These are phyloP conservation scores for Drosophila incognita DNA, from an alignment of 2,888 invertebrate species.

Conservation along the genomic window DNA sequence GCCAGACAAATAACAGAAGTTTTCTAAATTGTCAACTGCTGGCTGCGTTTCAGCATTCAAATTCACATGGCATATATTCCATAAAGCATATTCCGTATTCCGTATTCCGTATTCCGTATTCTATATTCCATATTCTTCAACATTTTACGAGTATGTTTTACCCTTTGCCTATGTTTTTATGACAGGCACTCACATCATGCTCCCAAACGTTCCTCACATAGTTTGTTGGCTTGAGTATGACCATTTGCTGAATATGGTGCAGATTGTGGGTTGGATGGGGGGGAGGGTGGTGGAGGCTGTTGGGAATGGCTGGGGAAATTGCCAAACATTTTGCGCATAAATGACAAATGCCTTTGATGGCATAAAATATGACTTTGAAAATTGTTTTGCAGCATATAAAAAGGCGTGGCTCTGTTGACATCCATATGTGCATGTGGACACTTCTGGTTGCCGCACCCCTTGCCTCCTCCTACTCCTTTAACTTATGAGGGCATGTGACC, in stretches of 20 bases:
- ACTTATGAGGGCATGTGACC: conserved; percentile 18
- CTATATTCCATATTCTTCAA: conserved; percentile 19
- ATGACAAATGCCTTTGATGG: conserved; percentile 80
- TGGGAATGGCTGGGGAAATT: conserved; percentile 51
- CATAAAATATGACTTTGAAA: conserved; percentile 79
- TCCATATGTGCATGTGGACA: conserved; percentile 29
- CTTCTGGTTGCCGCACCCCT: background rate
- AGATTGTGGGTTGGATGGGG: background rate
- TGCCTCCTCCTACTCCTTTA: background rate
- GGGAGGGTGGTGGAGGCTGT: background rate
- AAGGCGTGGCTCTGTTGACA: conserved; percentile 46
- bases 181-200: conserved; percentile 60
- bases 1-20: conserved; percentile 72
- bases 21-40: conserved; percentile 67
- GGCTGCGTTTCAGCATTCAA: conserved; percentile 27
- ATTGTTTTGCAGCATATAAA: conserved; percentile 80
- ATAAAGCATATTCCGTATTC: background rate
- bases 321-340: conserved; percentile 76
- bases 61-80: conserved; percentile 24
- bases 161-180: conserved; percentile 56
- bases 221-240: conserved; percentile 39
- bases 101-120: background rate
- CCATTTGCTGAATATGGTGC: conserved; percentile 9
- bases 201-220: conserved; percentile 62
- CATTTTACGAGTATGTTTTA: conserved; percentile 44